Evolutionary conservation across 2,888 invertebrate species (phyloP), one percentile per base, ranked within the genome.

Genomic region (Dasypogon diadema): DNA sequence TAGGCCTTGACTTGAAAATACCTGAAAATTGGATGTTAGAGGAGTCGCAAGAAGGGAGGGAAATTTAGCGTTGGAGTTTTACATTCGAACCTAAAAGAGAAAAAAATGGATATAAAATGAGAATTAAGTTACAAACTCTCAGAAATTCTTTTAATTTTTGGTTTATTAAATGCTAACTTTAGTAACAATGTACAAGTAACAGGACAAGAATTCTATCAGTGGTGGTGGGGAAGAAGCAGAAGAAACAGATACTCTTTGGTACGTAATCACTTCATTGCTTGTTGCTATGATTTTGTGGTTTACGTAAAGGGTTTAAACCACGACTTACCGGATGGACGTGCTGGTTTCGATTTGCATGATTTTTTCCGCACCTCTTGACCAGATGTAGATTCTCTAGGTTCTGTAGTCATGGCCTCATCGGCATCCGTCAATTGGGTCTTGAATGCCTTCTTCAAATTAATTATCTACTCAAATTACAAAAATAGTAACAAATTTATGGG

Each of bases 361-460:
- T 86, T 86, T 79, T 86, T 85, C 76, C 86, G 84, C 16, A 82
- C 78, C 75, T 86, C 86, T 76, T 80, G 81, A 54, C 80, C 81
- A 34, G 81, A 79, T 10, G 80, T 79, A 68, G 90, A 88, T 81
- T 92, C 91, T 58, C 92, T 88, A 78, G 90, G 90, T 74, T 92
- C 94, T 3, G 92, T 91, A 18, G 93, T 90, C 84, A 95, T 94
- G 14, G 92, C 91, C 82, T 97, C 96, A 80, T 96, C 96, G n/a
- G 91, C 91, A 81, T 95, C 96, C 80, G 91, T 90, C 8, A 89
- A 87, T 82, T 94, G 96, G 22, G 92, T 91, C 84, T 96, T 95
- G 42, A 97, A 87, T 0, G 93, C 92, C 87, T 96, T 97, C 87
- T 96, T 97, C 81, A 97, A 92, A 84, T 92, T 94, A 10, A 90